A percentile compares a stretch with the other conserved stretches of the same genome.
Evolutionary conservation across 2,888 invertebrate species (phyloP).

Genomic region (Metellina segmentata): DNA sequence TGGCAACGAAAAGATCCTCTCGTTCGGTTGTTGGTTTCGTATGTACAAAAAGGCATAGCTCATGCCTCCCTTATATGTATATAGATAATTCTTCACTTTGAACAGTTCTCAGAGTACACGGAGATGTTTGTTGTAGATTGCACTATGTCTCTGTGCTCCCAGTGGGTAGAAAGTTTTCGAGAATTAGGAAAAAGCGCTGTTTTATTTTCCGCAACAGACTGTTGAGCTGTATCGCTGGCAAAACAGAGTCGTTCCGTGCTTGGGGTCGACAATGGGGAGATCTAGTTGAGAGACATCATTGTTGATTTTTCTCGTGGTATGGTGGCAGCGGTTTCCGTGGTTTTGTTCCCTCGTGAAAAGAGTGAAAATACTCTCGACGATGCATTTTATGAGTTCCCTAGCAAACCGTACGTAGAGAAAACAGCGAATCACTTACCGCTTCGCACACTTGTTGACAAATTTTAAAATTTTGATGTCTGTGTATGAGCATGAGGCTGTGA

Average conservation of each 20-base stretch:
- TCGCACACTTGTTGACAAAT: no score
- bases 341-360: no score
- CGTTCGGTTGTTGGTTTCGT: conserved; percentile 19
- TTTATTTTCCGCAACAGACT: conserved; percentile 10
- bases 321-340: no score
- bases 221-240: conserved; percentile 10
- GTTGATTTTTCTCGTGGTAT: no score
- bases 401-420: no score
- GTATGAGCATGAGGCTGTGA: no score
- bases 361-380: no score
- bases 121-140: conserved; percentile 24
- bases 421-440: no score
- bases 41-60: conserved; percentile 29
- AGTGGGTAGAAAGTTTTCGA: background rate
- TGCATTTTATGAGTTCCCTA: no score
- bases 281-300: background rate
- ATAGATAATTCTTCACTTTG: conserved; percentile 32
- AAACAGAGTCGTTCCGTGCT: background rate
- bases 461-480: no score
- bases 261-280: background rate
- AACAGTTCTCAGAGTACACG: conserved; percentile 18
- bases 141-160: conserved; percentile 29
- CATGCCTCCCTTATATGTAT: conserved; percentile 12
- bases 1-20: conserved; percentile 35
- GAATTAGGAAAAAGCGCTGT: conserved; percentile 12